phyloP scores from a whole-genome alignment of 2,113 vertebrate genomes.

The Guaruba guarouba region DNA sequence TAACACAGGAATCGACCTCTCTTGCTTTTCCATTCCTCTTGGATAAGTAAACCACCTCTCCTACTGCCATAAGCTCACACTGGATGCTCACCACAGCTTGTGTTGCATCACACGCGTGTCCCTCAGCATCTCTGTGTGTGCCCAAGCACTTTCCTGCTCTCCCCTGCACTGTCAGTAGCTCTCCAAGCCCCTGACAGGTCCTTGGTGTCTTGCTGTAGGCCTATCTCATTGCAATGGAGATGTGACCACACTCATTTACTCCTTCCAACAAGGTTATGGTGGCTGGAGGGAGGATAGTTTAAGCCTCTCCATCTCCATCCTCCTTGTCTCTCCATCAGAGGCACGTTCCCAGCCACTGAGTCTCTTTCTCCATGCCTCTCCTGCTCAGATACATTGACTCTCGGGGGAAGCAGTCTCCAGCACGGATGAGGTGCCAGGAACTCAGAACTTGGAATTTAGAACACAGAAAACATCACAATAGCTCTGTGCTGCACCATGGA shows the following conservation, averaged over 20 bases:
- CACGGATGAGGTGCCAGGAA: fast-evolving
- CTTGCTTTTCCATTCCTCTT: not conserved
- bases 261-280: not conserved
- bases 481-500: not conserved
- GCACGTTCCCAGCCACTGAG: not conserved
- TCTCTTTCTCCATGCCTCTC: not conserved
- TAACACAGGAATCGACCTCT: not conserved
- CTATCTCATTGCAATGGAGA: not conserved
- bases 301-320: not conserved
- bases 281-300: not conserved
- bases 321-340: not conserved
- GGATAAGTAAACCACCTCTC: not conserved
- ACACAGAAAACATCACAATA: not conserved
- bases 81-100: not conserved
- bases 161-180: not conserved
- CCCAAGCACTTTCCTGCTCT: not conserved
- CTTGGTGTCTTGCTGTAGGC: not conserved
- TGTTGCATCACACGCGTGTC: fast-evolving
- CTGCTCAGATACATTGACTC: not conserved
- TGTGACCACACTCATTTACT: not conserved
- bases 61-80: not conserved
- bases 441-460: not conserved
- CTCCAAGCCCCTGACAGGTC: not conserved
- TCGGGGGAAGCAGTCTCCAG: not conserved
- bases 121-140: not conserved